These are phyloP conservation scores for Lichenostomus cassidix DNA, from an alignment of 2,113 vertebrate species.

Conservation along the genomic window DNA sequence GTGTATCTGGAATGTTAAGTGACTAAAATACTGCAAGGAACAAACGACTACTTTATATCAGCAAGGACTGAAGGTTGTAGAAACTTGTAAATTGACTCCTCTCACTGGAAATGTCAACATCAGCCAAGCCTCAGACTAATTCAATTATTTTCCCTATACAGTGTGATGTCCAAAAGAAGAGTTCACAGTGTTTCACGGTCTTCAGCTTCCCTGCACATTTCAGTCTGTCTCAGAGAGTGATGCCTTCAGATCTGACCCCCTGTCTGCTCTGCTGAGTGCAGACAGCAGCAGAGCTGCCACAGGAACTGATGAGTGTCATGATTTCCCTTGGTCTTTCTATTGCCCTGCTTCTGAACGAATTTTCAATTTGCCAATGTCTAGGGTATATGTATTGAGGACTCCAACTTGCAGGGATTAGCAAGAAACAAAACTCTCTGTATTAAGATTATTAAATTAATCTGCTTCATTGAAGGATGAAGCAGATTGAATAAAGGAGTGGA, in stretches of 20 bases:
- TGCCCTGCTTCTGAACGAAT: neutral
- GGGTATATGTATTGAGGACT: neutral
- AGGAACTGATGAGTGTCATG: neutral
- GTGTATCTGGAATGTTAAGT: neutral
- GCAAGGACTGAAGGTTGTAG: neutral
- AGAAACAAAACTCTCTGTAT: neutral
- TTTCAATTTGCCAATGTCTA: neutral
- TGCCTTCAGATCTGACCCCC: neutral
- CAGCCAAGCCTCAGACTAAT: neutral
- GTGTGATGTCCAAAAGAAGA: neutral
- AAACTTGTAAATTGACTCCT: neutral
- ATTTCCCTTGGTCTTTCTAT: neutral
- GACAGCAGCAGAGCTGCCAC: neutral
- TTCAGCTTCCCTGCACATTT: neutral
- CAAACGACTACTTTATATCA: neutral
- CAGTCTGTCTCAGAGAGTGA: neutral
- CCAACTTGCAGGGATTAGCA: neutral
- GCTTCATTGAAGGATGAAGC: conserved; percentile 6
- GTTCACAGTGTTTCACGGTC: neutral
- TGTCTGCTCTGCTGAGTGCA: neutral
- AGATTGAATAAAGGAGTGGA: neutral
- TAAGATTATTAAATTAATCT: conserved; percentile 9
- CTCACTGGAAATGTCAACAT: conserved; percentile 2
- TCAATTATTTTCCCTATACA: conserved; percentile 3
- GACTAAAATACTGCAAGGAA: neutral